phyloP scores from a whole-genome alignment of 2,888 invertebrate species.

The Eupithecia subumbrata region DNA sequence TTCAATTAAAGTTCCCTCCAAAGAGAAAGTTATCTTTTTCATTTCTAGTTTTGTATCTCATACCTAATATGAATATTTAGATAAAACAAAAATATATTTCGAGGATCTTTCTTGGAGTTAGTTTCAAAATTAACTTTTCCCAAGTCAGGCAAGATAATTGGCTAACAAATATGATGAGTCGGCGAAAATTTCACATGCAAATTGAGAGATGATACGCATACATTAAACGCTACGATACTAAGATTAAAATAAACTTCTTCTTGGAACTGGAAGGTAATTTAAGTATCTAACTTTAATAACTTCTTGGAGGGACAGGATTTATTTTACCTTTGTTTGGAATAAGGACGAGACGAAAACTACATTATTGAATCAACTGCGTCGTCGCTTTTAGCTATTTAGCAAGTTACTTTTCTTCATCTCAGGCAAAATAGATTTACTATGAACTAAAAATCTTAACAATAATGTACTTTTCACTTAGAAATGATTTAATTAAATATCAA shows the following conservation, averaged over 20 bases:
- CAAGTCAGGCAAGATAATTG: conserved; percentile 41
- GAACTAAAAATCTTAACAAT: neutral
- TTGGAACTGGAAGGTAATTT: conserved; percentile 18
- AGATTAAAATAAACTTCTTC: conserved; percentile 12
- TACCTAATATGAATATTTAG: neutral
- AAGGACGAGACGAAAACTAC: neutral
- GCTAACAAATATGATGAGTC: conserved; percentile 35
- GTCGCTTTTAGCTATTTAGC: neutral
- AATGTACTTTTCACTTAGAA: neutral
- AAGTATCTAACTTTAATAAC: conserved; percentile 1
- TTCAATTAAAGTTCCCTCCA: conserved; percentile 19
- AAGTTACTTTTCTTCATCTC: neutral
- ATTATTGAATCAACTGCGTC: neutral
- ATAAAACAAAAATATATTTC: neutral
- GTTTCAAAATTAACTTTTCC: conserved; percentile 25
- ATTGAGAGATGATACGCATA: conserved; percentile 33
- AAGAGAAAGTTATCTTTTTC: neutral
- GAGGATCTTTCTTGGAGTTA: neutral
- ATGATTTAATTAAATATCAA: no score
- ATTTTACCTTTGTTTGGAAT: neutral
- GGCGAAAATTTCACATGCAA: conserved; percentile 35
- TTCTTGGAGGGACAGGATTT: neutral
- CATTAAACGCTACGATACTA: conserved; percentile 27
- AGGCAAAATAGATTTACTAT: neutral
- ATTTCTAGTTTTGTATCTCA: neutral